Evolutionary conservation across 2,797 vertebrate species (phyloP).

Genomic region (Tauraco hartlaubi): DNA sequence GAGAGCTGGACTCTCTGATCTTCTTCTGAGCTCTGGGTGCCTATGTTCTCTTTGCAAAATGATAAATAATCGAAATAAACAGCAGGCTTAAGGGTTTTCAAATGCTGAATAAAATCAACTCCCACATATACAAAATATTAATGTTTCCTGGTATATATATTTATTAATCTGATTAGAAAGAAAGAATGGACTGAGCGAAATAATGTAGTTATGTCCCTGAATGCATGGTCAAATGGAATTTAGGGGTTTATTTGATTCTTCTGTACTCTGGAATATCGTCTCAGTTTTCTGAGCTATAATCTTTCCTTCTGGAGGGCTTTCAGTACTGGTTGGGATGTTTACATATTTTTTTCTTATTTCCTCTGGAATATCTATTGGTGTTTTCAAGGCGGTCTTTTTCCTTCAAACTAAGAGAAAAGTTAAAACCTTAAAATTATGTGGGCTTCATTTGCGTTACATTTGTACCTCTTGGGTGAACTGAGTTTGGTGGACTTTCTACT

Average conservation of each 20-base stretch:
- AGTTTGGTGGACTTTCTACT: not conserved
- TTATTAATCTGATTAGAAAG: conserved; percentile 30
- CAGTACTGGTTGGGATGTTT: not conserved
- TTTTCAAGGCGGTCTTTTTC: not conserved
- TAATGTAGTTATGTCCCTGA: not conserved
- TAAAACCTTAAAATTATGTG: not conserved
- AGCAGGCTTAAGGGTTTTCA: not conserved
- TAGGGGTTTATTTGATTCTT: not conserved
- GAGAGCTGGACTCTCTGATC: conserved; percentile 12
- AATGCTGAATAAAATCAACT: conserved; percentile 10
- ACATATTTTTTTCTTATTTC: not conserved
- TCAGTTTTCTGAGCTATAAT: not conserved
- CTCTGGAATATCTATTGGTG: not conserved
- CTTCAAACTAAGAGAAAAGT: not conserved
- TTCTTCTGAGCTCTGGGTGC: not conserved
- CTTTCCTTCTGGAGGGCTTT: not conserved
- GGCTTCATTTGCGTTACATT: not conserved
- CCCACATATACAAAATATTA: not conserved
- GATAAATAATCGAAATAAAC: conserved; percentile 55
- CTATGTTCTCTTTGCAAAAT: conserved; percentile 18
- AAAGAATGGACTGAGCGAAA: not conserved
- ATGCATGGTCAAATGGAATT: not conserved
- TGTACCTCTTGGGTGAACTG: not conserved
- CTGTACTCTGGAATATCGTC: not conserved
- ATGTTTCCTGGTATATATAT: not conserved